These are phyloP conservation scores for Brassicogethes aeneus DNA, from an alignment of 2,888 invertebrate genomes.

Conservation along the genomic window DNA sequence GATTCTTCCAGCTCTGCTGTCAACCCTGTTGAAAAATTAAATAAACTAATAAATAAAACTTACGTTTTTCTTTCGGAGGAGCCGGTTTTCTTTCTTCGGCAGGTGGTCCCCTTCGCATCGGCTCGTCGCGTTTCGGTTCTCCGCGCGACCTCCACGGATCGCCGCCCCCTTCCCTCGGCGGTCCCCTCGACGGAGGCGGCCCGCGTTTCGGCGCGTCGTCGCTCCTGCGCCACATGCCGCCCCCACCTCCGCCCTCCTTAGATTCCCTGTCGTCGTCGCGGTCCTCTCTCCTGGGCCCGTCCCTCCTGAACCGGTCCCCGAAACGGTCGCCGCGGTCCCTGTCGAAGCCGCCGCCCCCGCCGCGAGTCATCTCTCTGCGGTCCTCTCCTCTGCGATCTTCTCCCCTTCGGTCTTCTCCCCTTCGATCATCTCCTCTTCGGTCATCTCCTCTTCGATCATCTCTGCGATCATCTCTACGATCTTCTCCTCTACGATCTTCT, in stretches of 20 bases:
- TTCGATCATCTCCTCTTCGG: conserved; percentile 13
- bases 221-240: conserved; percentile 17
- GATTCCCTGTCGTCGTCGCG: conserved; percentile 12
- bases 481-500: conserved; percentile 9
- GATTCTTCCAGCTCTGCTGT: too few species aligned
- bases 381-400: conserved; percentile 10
- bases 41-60: too few species aligned
- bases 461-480: conserved; percentile 6
- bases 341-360: conserved; percentile 9
- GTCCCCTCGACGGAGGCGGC: conserved; percentile 8
- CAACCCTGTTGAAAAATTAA: too few species aligned
- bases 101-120: conserved; percentile 14
- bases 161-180: conserved; percentile 14
- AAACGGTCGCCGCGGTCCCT: conserved; percentile 13
- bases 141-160: conserved; percentile 14
- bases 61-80: conserved; percentile 32
- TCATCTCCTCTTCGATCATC: conserved; percentile 9
- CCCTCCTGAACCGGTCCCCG: conserved; percentile 10
- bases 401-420: conserved; percentile 3
- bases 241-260: conserved; percentile 17
- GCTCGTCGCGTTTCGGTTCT: conserved; percentile 20
- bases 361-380: conserved; percentile 7
- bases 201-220: conserved; percentile 14
- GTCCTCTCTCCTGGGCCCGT: conserved; percentile 16
- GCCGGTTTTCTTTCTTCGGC: conserved; percentile 11